Percentiles rank a stretch among this genome's conserved stretches.
phyloP scores from a whole-genome alignment of 2,888 invertebrate genomes.

The Carcina quercana region DNA sequence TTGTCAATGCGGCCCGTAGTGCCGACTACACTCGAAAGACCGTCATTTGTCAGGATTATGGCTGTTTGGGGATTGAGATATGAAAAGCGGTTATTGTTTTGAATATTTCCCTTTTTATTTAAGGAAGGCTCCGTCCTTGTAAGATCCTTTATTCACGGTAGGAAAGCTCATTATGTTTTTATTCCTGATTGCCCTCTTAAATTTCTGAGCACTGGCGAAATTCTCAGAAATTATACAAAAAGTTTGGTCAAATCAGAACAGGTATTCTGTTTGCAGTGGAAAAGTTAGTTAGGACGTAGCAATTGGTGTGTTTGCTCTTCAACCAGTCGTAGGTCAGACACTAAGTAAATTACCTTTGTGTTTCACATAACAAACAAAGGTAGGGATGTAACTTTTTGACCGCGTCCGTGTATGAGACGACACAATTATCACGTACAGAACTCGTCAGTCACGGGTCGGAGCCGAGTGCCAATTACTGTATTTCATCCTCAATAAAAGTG shows the following conservation, averaged over 20 bases:
- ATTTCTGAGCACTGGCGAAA: too few species aligned
- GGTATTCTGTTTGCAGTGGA: too few species aligned
- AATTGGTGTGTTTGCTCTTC: too few species aligned
- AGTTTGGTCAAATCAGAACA: too few species aligned
- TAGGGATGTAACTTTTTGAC: constrained; percentile 26
- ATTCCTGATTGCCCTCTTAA: constrained; percentile 16
- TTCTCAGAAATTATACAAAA: too few species aligned
- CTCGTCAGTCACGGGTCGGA: constrained; percentile 57
- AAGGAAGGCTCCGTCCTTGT: constrained; percentile 22
- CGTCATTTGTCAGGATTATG: constrained; percentile 72
- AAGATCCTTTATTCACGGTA: constrained; percentile 24
- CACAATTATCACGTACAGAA: constrained; percentile 62
- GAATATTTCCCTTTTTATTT: constrained; percentile 55
- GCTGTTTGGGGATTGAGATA: constrained; percentile 64
- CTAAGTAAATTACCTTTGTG: too few species aligned
- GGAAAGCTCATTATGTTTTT: constrained; percentile 19
- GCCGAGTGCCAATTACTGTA: constrained; percentile 66
- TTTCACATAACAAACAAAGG: constrained; percentile 19
- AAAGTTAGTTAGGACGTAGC: too few species aligned
- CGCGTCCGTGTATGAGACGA: constrained; percentile 30
- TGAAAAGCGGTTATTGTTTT: constrained; percentile 69
- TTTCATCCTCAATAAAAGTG: constrained; percentile 70
- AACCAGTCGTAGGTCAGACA: too few species aligned
- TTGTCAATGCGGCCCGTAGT: constrained; percentile 62
- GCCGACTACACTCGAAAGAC: constrained; percentile 61